phyloP scores from a whole-genome alignment of 2,797 vertebrate species.

The Ctenopoma kingsleyae region DNA sequence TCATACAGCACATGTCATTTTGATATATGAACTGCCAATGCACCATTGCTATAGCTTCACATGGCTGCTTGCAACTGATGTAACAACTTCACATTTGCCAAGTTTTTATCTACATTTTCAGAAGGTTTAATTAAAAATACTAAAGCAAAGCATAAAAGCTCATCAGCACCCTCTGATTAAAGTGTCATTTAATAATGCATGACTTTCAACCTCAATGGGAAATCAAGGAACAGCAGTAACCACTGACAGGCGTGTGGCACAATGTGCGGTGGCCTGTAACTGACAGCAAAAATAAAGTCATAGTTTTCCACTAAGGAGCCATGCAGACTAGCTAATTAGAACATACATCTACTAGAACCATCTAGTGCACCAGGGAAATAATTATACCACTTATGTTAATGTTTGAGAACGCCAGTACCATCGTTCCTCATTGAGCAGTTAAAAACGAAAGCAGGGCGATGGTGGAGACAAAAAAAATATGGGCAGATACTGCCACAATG shows the following conservation, averaged over 20 bases:
- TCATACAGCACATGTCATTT: slow-evolving; percentile 45
- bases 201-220: slow-evolving; percentile 45
- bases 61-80: slow-evolving; percentile 10
- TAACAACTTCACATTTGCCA: background rate
- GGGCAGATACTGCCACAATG: background rate
- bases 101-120: background rate
- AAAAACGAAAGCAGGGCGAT: slow-evolving; percentile 28
- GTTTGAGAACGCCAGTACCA: slow-evolving; percentile 20
- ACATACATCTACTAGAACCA: slow-evolving; percentile 22
- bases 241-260: slow-evolving; percentile 25
- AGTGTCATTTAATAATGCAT: slow-evolving; percentile 51
- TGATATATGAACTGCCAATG: slow-evolving; percentile 48
- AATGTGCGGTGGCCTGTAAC: slow-evolving; percentile 39
- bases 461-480: background rate
- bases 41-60: slow-evolving; percentile 15
- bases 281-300: slow-evolving; percentile 53
- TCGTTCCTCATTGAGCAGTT: slow-evolving; percentile 25
- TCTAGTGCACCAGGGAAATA: slow-evolving; percentile 27
- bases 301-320: slow-evolving; percentile 35
- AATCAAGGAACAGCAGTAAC: slow-evolving; percentile 30
- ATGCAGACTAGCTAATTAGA: slow-evolving; percentile 51
- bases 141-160: slow-evolving; percentile 38
- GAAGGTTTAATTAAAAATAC: slow-evolving; percentile 4
- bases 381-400: slow-evolving; percentile 46
- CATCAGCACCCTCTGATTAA: slow-evolving; percentile 45